Conservation (phyloP, 1,140 invertebrate genomes). For the Galendromus occidentalis region DNA sequence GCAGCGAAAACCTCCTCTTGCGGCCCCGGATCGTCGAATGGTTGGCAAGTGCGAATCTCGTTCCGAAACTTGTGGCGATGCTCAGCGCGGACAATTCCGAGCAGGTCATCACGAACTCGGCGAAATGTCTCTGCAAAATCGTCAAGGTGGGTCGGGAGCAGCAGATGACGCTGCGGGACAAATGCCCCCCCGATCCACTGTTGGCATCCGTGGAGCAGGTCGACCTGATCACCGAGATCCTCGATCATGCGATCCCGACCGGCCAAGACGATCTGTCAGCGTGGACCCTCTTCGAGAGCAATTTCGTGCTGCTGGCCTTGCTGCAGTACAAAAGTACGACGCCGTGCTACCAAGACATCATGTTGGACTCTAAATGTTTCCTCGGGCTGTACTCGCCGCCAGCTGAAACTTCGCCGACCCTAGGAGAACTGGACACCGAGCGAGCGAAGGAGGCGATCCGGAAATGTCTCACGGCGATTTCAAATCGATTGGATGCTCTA, state of each 20-base stretch:
- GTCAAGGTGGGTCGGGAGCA: slow-evolving; percentile 8
- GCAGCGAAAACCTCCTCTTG: neutral
- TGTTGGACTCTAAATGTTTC: neutral
- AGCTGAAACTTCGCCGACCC: neutral
- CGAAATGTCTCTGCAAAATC: slow-evolving; percentile 7
- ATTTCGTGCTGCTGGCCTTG: neutral
- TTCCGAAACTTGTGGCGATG: neutral
- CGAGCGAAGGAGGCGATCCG: neutral
- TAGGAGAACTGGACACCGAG: neutral
- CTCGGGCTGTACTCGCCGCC: neutral
- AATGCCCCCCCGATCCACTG: neutral
- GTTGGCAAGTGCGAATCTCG: neutral
- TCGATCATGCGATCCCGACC: neutral
- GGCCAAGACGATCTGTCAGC: neutral
- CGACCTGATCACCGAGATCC: neutral
- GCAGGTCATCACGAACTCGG: slow-evolving; percentile 4
- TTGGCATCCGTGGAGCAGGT: neutral
- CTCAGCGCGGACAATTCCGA: neutral
- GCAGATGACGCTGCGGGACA: neutral
- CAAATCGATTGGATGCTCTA: neutral
- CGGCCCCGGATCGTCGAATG: neutral
- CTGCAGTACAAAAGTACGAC: slow-evolving; percentile 3
- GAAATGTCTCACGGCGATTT: neutral
- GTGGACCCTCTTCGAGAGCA: neutral
- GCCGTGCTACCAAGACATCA: neutral